Base-by-base conservation (phyloP, 1,140 invertebrate species). In the Lethocerus indicus region DNA sequence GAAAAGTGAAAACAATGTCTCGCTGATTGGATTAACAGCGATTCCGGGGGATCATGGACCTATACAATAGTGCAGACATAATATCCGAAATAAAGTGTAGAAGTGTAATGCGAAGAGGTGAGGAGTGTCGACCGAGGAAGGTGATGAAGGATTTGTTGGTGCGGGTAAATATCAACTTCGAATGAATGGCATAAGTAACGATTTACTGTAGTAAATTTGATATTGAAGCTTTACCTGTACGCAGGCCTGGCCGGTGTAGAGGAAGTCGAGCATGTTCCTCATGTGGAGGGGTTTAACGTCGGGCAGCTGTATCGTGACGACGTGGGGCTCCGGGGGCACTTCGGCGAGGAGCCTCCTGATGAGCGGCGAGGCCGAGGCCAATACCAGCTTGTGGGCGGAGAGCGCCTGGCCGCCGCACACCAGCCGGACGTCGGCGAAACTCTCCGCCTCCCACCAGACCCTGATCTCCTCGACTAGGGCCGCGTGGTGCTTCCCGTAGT, bases 401-500 rank as follows among this genome's bases (percentile, higher is more conserved):
- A 60, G 42, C 25, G 23, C 49, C 2, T 57, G 57, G 21, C 56
- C 49, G 6, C 85, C 82, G 64, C 84, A 87, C 36, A 84, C 75
- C 56, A 87, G 73, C 53, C 78, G 77, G 63, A 87, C 73, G 69
- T 87, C 83, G 25, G 83, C 80, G 65, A 81, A 82, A 63, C 80
- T 75, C 61, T 85, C 82, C 49, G 81, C 81, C 58, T 76, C 72
- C 68, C 83, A 86, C 72, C 83, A 84, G 58, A 80, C 79, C 60
- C 80, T 79, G 63, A 87, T 81, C 71, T 87, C 84, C 61, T 82
- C 81, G 63, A 83, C 77, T 70, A 87, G 78, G 64, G 82, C 85
- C 66, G 83, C 81, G 70, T 83, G 83, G 73, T 87, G 83, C 70
- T 87, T 87, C 69, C 83, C 82, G 70, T 87, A 87, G 68, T 85